Evolutionary conservation across 2,797 vertebrate genomes (phyloP).

Genomic region (Enteromius fasciolatus): DNA sequence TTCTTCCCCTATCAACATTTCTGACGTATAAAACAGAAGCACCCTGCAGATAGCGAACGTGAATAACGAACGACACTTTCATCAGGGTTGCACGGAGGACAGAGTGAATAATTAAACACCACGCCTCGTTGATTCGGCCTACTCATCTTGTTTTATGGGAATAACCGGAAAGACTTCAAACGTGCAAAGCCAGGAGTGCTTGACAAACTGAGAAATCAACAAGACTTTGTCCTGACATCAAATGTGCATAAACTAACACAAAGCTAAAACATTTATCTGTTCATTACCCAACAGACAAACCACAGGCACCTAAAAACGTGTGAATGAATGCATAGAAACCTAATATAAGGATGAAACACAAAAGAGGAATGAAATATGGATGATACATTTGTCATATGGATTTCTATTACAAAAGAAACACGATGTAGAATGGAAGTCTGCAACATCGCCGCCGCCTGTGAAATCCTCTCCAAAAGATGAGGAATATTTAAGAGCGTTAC

Average conservation of each 20-base stretch:
- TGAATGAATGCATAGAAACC: constrained; percentile 18
- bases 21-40: constrained; percentile 47
- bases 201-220: constrained; percentile 68
- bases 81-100: constrained; percentile 76
- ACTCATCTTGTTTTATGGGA: constrained; percentile 74
- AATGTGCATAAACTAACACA: constrained; percentile 66
- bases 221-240: constrained; percentile 63
- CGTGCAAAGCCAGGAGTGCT: constrained; percentile 75
- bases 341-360: constrained; percentile 1
- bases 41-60: constrained; percentile 46
- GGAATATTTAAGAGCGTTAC: constrained; percentile 44
- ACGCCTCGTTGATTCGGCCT: constrained; percentile 68
- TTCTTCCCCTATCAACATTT: constrained; percentile 22
- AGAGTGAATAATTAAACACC: constrained; percentile 79
- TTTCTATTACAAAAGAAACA: constrained; percentile 47
- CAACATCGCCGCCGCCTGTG: constrained; percentile 21
- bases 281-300: constrained; percentile 10
- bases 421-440: constrained; percentile 23
- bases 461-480: constrained; percentile 44
- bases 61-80: constrained; percentile 66
- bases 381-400: constrained; percentile 39
- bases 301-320: neutral
- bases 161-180: constrained; percentile 76
- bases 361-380: constrained; percentile 36
- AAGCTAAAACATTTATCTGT: constrained; percentile 76